phyloP scores from a whole-genome alignment of 2,888 invertebrate genomes.

The Serripes groenlandicus region DNA sequence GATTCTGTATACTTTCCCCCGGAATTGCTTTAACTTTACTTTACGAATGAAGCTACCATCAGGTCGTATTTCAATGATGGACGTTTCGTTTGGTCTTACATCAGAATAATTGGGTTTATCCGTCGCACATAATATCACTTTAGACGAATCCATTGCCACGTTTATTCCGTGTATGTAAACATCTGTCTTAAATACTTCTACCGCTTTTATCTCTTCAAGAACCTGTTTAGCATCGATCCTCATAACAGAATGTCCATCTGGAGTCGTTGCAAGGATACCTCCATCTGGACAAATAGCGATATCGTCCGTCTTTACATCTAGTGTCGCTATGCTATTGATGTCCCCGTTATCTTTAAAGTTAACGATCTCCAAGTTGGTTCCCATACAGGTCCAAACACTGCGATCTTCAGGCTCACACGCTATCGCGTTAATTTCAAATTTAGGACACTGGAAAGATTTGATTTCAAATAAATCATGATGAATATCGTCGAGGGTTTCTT shows the following conservation, averaged over 20 bases:
- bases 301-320: slow-evolving; percentile 41
- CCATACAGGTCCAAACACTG: slow-evolving; percentile 32
- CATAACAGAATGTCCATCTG: slow-evolving; percentile 31
- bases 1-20: slow-evolving; percentile 54
- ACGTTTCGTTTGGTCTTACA: slow-evolving; percentile 30
- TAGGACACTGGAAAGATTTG: slow-evolving; percentile 9
- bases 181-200: not conserved
- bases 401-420: slow-evolving; percentile 9
- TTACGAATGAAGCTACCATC: slow-evolving; percentile 29
- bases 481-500: slow-evolving; percentile 30
- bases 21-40: slow-evolving; percentile 18
- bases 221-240: not conserved
- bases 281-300: slow-evolving; percentile 16
- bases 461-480: slow-evolving; percentile 15
- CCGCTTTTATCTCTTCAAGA: not conserved
- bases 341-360: slow-evolving; percentile 1
- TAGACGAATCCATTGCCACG: slow-evolving; percentile 28
- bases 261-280: slow-evolving; percentile 32
- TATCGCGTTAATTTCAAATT: slow-evolving; percentile 33
- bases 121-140: slow-evolving; percentile 32
- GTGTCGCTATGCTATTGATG: not conserved
- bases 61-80: slow-evolving; percentile 28
- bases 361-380: slow-evolving; percentile 28
- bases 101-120: slow-evolving; percentile 45
- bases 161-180: slow-evolving; percentile 38